Conservation (phyloP, 2,888 invertebrate species). For the Cepaea hortensis region DNA sequence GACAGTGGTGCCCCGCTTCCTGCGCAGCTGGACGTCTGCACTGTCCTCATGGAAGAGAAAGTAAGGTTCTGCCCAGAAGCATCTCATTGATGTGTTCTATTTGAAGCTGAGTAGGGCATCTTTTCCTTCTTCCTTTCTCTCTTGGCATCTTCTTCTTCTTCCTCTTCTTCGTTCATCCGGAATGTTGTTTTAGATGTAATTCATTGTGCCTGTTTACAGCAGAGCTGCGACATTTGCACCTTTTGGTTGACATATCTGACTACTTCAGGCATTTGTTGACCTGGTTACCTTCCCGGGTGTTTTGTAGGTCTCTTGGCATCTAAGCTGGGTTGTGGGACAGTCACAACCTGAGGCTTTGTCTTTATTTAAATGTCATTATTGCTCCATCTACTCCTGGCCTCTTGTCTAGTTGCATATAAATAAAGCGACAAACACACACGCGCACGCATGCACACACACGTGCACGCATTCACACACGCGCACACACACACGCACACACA, state of each 20-base stretch:
- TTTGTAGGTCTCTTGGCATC: neutral
- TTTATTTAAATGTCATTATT: too few species aligned
- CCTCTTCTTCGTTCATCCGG: neutral
- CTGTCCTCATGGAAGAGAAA: slow-evolving; percentile 44
- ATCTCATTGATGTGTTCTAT: neutral
- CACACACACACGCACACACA: too few species aligned
- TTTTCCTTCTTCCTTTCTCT: neutral
- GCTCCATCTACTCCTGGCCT: too few species aligned
- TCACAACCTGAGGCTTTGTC: too few species aligned
- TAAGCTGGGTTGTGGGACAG: too few species aligned
- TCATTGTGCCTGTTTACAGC: neutral
- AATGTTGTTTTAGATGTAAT: neutral
- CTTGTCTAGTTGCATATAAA: too few species aligned
- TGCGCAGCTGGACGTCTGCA: slow-evolving; percentile 45
- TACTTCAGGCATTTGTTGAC: too few species aligned
- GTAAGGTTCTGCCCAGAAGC: neutral
- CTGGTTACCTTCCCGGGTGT: neutral
- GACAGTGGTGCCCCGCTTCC: slow-evolving; percentile 54
- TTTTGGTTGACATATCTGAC: too few species aligned
- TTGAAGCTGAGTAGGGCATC: neutral
- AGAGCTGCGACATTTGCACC: too few species aligned
- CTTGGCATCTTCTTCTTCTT: neutral
- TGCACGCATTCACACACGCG: too few species aligned
- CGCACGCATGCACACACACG: too few species aligned
- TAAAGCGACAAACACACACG: too few species aligned